phyloP scores from a whole-genome alignment of 92 coral and sea anemone species.

The Zoanthus sociatus region DNA sequence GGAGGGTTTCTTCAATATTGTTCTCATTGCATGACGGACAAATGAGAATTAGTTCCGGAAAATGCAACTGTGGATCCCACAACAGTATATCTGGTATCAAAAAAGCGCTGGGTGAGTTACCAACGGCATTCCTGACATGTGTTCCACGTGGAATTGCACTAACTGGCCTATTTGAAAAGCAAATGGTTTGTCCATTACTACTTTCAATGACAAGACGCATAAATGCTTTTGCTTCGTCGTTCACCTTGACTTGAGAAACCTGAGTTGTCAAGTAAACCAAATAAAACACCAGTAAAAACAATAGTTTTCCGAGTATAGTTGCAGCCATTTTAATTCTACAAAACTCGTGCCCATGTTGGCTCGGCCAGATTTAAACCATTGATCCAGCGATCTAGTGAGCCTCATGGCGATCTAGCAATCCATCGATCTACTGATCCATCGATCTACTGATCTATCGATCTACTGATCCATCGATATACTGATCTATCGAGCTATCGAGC shows the following conservation, averaged over 20 bases:
- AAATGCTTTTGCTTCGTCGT: slow-evolving; percentile 20
- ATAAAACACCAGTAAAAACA: slow-evolving; percentile 1
- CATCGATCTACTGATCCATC: not conserved
- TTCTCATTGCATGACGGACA: slow-evolving; percentile 49
- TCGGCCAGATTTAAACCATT: not conserved
- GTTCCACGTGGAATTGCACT: slow-evolving; percentile 39
- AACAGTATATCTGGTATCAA: slow-evolving; percentile 39
- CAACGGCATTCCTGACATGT: slow-evolving; percentile 22
- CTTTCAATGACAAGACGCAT: slow-evolving; percentile 43
- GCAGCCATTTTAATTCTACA: slow-evolving; percentile 18
- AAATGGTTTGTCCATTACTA: slow-evolving; percentile 17
- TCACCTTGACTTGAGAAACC: not conserved
- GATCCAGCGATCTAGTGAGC: slow-evolving; percentile 9
- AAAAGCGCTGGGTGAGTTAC: slow-evolving; percentile 27
- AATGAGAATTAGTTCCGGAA: slow-evolving; percentile 23
- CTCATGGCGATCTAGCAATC: slow-evolving; percentile 1
- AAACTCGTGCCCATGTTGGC: slow-evolving; percentile 12
- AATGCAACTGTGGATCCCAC: slow-evolving; percentile 41
- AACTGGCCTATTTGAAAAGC: slow-evolving; percentile 31
- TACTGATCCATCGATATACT: too few relatives aligned
- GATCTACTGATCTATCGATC: not conserved
- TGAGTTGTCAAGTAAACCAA: slow-evolving; percentile 5
- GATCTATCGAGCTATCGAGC: too few relatives aligned
- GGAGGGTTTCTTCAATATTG: slow-evolving; percentile 8
- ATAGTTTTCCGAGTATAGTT: not conserved